Conservation (phyloP, 2,797 vertebrate genomes). For the Fistularia commersonii region DNA sequence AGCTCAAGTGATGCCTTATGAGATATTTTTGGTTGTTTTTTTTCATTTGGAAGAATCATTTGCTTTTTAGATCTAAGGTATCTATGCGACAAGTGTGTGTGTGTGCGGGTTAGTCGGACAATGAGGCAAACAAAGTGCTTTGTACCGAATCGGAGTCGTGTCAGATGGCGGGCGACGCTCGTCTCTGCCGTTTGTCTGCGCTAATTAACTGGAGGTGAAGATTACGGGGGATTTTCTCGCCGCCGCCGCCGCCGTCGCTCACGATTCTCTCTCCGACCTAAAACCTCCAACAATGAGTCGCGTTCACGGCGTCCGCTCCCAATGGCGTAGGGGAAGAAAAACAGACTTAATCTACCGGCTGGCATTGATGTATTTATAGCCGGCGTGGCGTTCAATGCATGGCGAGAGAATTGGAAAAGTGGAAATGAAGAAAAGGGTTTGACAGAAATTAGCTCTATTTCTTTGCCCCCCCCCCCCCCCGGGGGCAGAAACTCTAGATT, state of each 20-base stretch:
- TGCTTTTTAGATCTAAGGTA: no score
- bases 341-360: conserved; percentile 56
- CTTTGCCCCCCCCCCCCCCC: no score
- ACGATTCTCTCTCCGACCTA: conserved; percentile 66
- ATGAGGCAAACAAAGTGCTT: conserved; percentile 72
- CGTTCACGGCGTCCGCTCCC: conserved; percentile 55
- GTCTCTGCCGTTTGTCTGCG: conserved; percentile 67
- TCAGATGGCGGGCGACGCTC: conserved; percentile 66
- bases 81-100: no score
- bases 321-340: conserved; percentile 60
- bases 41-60: no score
- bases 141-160: conserved; percentile 72
- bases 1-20: no score
- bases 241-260: conserved; percentile 59
- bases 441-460: no score
- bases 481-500: no score
- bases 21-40: no score
- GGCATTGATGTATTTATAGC: no score
- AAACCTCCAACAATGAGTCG: conserved; percentile 66
- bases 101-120: conserved; percentile 69
- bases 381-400: no score
- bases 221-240: conserved; percentile 70
- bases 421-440: no score
- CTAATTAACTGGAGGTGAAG: conserved; percentile 80
- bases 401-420: no score